A percentile compares a stretch with the other conserved stretches of the same genome.
Evolutionary conservation across 2,888 invertebrate genomes (phyloP).

Genomic region (Drosophila anomelani): DNA sequence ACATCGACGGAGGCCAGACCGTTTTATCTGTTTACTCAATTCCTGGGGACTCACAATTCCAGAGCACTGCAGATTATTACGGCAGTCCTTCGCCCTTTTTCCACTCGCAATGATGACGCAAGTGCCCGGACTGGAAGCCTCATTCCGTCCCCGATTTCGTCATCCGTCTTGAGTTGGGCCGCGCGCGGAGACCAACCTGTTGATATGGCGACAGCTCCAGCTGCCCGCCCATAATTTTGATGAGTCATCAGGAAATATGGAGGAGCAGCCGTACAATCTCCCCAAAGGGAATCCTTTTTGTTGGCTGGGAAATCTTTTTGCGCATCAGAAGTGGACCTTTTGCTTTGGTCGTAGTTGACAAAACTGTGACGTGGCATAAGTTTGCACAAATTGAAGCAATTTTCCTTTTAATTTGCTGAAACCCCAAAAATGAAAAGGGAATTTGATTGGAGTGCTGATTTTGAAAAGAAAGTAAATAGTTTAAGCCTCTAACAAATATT

Average conservation of each 20-base stretch:
- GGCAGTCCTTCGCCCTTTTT: slow-evolving; percentile 3
- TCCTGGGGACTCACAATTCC: slow-evolving; percentile 47
- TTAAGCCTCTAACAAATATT: background rate
- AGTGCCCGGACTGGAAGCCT: slow-evolving; percentile 13
- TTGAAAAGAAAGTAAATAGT: background rate
- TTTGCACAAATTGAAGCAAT: slow-evolving; percentile 4
- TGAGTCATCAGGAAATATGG: slow-evolving; percentile 34
- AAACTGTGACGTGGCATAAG: slow-evolving; percentile 3
- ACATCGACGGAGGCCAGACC: slow-evolving; percentile 33
- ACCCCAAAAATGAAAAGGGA: background rate
- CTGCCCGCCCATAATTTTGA: slow-evolving; percentile 12
- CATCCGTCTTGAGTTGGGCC: slow-evolving; percentile 19
- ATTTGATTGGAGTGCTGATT: background rate
- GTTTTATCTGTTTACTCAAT: slow-evolving; percentile 50
- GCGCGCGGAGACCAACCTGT: slow-evolving; percentile 45
- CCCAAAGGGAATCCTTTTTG: slow-evolving; percentile 3
- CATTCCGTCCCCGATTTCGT: slow-evolving; percentile 23
- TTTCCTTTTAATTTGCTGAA: slow-evolving; percentile 15
- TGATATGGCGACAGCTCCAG: slow-evolving; percentile 51
- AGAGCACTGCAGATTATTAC: slow-evolving; percentile 49
- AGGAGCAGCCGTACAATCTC: slow-evolving; percentile 31
- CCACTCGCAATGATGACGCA: slow-evolving; percentile 51
- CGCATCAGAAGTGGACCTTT: slow-evolving; percentile 14
- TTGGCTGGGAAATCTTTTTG: slow-evolving; percentile 2
- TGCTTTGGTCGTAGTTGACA: slow-evolving; percentile 2